Percentiles rank a stretch among this genome's conserved stretches.
Evolutionary conservation across 2,113 vertebrate species (phyloP).

Genomic region (Leuciscus idus): DNA sequence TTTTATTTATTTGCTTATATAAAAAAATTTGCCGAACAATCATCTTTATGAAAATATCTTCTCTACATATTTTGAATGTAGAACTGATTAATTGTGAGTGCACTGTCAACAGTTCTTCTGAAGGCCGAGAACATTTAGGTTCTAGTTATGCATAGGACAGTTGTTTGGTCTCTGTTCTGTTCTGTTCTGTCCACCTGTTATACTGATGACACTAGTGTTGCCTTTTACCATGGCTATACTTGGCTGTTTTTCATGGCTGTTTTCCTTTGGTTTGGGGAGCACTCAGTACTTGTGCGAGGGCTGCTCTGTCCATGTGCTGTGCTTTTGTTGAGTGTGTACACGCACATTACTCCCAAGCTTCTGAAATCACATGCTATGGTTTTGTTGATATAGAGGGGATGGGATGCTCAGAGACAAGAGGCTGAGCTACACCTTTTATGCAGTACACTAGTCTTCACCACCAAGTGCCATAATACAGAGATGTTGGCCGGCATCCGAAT

Average conservation of each 20-base stretch:
- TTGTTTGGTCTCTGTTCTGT: conserved; percentile 48
- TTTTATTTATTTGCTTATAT: too few species aligned
- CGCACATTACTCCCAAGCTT: conserved; percentile 23
- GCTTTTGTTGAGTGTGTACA: conserved; percentile 5
- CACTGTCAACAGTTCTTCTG: not conserved
- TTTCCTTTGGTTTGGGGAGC: conserved; percentile 9
- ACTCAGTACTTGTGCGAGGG: conserved; percentile 32
- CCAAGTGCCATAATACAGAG: not conserved
- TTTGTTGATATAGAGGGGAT: not conserved
- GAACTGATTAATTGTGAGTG: not conserved
- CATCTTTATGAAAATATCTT: not conserved
- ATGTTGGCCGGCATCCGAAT: not conserved
- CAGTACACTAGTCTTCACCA: not conserved
- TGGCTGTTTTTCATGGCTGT: not conserved
- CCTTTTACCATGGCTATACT: conserved; percentile 15
- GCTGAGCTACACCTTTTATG: conserved; percentile 5
- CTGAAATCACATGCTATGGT: not conserved
- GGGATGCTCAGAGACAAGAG: not conserved
- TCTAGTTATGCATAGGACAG: conserved; percentile 10
- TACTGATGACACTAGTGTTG: conserved; percentile 47
- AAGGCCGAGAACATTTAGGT: not conserved
- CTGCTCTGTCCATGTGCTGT: conserved; percentile 31
- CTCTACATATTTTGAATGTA: not conserved
- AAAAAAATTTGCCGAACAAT: not conserved
- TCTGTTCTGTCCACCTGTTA: conserved; percentile 53